phyloP scores from a whole-genome alignment of 2,113 vertebrate species.

The Pongo pygmaeus region DNA sequence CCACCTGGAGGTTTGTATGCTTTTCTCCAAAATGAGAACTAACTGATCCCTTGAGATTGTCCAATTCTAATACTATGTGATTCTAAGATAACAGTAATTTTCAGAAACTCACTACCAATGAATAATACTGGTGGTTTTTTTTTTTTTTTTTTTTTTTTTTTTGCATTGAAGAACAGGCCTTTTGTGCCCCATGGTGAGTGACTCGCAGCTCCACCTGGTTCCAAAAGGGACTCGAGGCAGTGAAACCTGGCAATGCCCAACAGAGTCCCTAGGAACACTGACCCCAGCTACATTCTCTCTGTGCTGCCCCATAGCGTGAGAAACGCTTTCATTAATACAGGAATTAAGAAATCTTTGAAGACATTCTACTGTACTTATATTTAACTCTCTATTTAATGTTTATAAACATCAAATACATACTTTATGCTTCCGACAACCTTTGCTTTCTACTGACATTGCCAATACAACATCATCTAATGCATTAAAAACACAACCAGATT shows the following conservation, averaged over 20 bases:
- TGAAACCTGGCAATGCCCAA: accelerated
- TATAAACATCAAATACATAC: not conserved
- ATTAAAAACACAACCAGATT: not conserved
- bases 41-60: no score
- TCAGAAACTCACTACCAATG: not conserved
- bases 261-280: not conserved
- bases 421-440: not conserved
- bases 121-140: no score
- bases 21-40: not conserved
- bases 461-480: no score
- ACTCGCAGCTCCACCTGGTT: not conserved
- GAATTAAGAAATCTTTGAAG: not conserved
- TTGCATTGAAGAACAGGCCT: no score
- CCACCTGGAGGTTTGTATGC: accelerated
- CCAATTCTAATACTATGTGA: no score
- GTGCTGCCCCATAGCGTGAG: accelerated
- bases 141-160: no score
- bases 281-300: accelerated
- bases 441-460: not conserved
- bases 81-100: not conserved
- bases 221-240: not conserved
- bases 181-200: accelerated
- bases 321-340: not conserved
- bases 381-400: not conserved
- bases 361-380: no score